Base-by-base conservation (phyloP, 2,888 invertebrate species). In the Nomada ferruginata region DNA sequence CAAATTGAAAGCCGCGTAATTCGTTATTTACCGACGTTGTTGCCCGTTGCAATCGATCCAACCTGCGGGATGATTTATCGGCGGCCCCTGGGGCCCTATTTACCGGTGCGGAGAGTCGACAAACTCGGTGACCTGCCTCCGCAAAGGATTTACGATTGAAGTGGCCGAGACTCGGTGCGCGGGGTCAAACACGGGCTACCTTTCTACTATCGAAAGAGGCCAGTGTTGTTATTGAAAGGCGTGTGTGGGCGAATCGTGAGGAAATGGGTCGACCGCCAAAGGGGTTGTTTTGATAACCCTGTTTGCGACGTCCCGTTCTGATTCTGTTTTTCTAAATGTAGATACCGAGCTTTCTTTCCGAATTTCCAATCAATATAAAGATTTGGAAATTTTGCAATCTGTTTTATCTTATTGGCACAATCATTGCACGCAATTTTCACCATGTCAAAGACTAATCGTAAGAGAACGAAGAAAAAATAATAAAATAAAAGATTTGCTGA, bases 1-100 rank as follows among this genome's bases (percentile, higher is more conserved):
- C 63, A 78, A 85, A 89, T 89, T 86, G 85, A 86, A 87, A 84
- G 78, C 85, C 75, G 78, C 82, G 85, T 85, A 89, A 85, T 87
- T 89, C 83, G 84, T 87, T 89, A 89, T 87, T 86, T 89, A 87
- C 80, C 83, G 82, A 61, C 73, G 76, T 74, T 81, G 69, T 84
- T 75, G 65, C 65, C 50, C 26, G 47, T 55, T 74, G 82, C 79
- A 80, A 87, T 82, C 79, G 87, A 85, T 82, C 72, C 71, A 66
- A 42, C 36, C 50, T 61, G 59, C 53, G 20, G 68, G 68, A 82
- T 82, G 82, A 82, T 82, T 82, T 80, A 82, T 64, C 57, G 66
- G 13, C 47, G 29, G 42, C 55, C 70, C 75, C 57, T 57, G 18
- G 36, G 29, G 42, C 55, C 70, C 75, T 74, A 50, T 81, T 79